Conservation (phyloP, 2,113 vertebrate genomes). For the Phyllopteryx taeniolatus region DNA sequence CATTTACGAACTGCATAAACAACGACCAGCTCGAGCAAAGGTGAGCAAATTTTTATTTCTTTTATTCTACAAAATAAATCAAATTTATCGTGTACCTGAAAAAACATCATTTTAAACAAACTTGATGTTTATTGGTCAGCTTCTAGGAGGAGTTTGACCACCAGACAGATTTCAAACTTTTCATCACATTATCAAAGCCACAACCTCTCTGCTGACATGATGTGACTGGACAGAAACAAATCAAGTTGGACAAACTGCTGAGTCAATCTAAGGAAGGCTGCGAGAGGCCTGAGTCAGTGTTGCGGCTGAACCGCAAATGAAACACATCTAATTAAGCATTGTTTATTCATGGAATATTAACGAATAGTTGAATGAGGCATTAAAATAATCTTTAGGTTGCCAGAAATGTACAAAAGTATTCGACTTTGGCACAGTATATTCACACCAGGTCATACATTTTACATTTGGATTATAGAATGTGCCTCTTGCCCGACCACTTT, state of each 20-base stretch:
- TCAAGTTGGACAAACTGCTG: constrained; percentile 21
- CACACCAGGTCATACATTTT: no score
- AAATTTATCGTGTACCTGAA: neutral
- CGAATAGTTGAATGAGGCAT: neutral
- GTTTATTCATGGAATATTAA: neutral
- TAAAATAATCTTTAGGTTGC: neutral
- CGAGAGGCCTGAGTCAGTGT: neutral
- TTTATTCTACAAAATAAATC: neutral
- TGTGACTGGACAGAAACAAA: neutral
- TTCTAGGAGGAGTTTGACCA: neutral
- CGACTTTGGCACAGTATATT: no score
- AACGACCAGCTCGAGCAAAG: neutral
- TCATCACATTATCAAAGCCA: neutral
- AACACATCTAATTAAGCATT: neutral
- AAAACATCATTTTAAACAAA: constrained; percentile 16
- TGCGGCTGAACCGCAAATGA: neutral
- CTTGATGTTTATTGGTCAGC: neutral
- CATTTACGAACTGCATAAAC: neutral
- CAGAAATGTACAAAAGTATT: neutral
- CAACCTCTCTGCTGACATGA: neutral
- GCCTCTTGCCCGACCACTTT: no score
- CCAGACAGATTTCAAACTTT: neutral
- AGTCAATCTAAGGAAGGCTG: constrained; percentile 7
- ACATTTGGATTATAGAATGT: no score
- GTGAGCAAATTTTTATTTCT: neutral